Base-by-base conservation (phyloP, 37 sponge, comb jelly and placozoan genomes). In the Agelas oroides region DNA sequence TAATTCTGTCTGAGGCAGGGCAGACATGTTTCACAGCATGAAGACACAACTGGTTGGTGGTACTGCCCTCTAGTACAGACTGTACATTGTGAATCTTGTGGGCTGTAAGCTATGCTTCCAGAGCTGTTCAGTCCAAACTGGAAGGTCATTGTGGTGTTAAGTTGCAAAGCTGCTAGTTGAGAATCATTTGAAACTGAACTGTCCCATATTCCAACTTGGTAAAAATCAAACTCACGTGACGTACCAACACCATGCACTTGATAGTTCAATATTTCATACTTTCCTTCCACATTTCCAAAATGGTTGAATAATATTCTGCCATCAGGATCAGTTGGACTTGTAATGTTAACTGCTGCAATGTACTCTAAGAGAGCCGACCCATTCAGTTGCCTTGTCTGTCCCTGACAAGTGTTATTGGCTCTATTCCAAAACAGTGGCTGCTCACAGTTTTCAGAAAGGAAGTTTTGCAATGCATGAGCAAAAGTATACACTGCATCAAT, bases 401-500 rank as follows among this genome's bases (percentile, higher is more conserved):
- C 84, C 2, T 2, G 20, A 40, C 92, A 91, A 2, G 23, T 70
- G 67, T 70, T 68, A 25, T 11, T 39, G 12, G 24, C 19, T 20
- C 79, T 38, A 63, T 79, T 36, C 74, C 82, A 74, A 21, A 39
- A 17, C 37, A 61, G 54, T 37, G 65, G 74, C 11, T 36, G 1
- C 31, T 71, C 56, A 58, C 92, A 91, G 61, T 91, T 90, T 37
- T 71, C 78, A 34, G 64, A 61, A 30, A 92, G 61, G n/a, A 79
- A 79, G 34, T 70, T 81, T 28, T 88, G 66, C 0, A 90, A 41
- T 19, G 90, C 94, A 73, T 59, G 59, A 8, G 90, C 94, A 75
- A 69, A 57, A 0, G 83, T 79, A 60, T 90, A 84, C 15, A 90
- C 83, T 64, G 94, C 94, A 62, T 93, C 94, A 31, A 90, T 67